Base-by-base conservation (phyloP, 2,888 invertebrate species). In the Adela reaumurella region DNA sequence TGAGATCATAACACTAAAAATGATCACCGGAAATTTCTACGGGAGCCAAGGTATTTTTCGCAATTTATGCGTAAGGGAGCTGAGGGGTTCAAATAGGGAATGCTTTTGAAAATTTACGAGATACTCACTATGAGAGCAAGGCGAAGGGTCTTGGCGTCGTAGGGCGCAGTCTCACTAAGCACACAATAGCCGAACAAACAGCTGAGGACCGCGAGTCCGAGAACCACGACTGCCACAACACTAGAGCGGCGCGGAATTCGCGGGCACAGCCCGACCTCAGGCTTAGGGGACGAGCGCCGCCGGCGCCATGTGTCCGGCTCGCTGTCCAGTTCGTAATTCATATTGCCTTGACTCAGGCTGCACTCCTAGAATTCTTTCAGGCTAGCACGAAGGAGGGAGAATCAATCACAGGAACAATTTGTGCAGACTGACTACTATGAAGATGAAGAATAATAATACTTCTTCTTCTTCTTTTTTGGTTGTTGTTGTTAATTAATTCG, bases 121-220 rank as follows among this genome's bases (percentile, higher is more conserved):
- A n/a, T 52, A 69, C 74, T 70, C 57, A 77, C 78, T 54, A 74
- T 66, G 44, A 76, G 62, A 50, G 74, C 73, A 29, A 74, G 64
- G 1, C 76, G 65, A 19, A 78, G 57, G 6, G 74, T 77, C 56
- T 74, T 78, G 2, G 77, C 76, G 53, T 78, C 78, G 43, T 77
- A 74, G 0, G 78, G 78, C 11, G 77, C 58, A 2, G 71, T 71
- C 57, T 78, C 78, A 45, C 78, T 74, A 2, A 78, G 62, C 19
- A 76, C 76, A 54, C 77, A 77, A 54, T 78, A 79, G 2, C 77
- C 78, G 0, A 79, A 64, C n/a, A 79, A 60, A 50, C 79, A 80
- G 56, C 77, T 76, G 1, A 76, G 64, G 0, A 80, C 74, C 1
- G 76, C 77, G 2, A 79, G 60, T 0, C 77, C 78, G 2, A 78